Evolutionary conservation across 2,888 invertebrate genomes (phyloP).

Genomic region (Archaeoteleia sp.): DNA sequence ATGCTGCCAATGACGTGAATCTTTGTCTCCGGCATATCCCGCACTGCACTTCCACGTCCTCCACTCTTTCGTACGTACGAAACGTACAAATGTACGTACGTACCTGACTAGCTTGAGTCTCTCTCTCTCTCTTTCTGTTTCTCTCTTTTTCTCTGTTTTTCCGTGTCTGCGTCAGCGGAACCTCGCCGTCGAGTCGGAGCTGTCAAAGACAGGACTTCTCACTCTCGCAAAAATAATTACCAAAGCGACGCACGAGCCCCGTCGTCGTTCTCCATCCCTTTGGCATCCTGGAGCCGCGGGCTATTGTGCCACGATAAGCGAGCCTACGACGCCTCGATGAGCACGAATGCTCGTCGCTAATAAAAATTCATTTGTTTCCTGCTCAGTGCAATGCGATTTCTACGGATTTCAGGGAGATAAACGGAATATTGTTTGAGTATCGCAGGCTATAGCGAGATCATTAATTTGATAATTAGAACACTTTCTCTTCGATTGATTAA

Average conservation of each 20-base stretch:
- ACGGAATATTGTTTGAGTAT: constrained; percentile 44
- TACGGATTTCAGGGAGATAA: constrained; percentile 45
- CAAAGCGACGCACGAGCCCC: constrained; percentile 52
- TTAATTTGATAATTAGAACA: too few species aligned
- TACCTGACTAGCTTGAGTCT: constrained; percentile 1
- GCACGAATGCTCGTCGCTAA: constrained; percentile 63
- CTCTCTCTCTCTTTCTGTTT: constrained; percentile 19
- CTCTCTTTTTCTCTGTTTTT: constrained; percentile 28
- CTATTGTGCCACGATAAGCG: constrained; percentile 69
- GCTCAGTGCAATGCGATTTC: constrained; percentile 50
- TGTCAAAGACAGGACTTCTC: constrained; percentile 70
- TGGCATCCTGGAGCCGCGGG: constrained; percentile 53
- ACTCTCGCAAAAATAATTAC: constrained; percentile 73
- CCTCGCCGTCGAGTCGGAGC: constrained; percentile 57
- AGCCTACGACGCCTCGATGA: constrained; percentile 63
- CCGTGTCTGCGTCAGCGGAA: constrained; percentile 52
- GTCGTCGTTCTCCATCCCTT: constrained; percentile 39
- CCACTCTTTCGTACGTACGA: constrained; percentile 26
- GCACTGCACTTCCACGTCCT: constrained; percentile 7
- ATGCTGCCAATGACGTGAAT: constrained; percentile 71
- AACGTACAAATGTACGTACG: constrained; percentile 1
- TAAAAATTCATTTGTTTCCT: constrained; percentile 71
- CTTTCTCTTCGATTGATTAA: too few species aligned
- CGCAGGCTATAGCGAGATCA: too few species aligned
- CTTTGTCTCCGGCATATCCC: constrained; percentile 64